These are phyloP conservation scores for Muricea muricata DNA, from an alignment of 92 coral and sea anemone genomes.

Conservation along the genomic window DNA sequence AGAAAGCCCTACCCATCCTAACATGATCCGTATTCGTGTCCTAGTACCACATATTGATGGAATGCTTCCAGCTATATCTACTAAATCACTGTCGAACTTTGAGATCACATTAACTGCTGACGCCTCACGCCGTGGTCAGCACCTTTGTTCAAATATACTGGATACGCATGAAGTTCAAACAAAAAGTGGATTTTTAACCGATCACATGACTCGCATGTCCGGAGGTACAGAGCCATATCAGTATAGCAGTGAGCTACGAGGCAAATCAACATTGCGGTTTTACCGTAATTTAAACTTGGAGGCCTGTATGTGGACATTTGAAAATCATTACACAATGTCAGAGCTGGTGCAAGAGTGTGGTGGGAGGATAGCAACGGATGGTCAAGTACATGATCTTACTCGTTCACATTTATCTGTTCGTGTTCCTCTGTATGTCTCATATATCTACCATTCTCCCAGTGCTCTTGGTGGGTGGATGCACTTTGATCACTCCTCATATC, in stretches of 20 bases:
- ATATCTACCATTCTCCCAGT: slow-evolving; percentile 78
- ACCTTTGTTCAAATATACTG: slow-evolving; percentile 87
- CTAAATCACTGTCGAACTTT: slow-evolving; percentile 72
- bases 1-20: slow-evolving; percentile 72
- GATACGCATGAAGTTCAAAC: slow-evolving; percentile 74
- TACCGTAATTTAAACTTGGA: slow-evolving; percentile 89
- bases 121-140: slow-evolving; percentile 82
- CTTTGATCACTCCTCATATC: slow-evolving; percentile 85
- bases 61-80: slow-evolving; percentile 86
- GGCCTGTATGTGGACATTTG: slow-evolving; percentile 94
- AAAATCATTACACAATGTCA: slow-evolving; percentile 84
- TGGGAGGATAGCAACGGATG: slow-evolving; percentile 74
- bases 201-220: slow-evolving; percentile 57
- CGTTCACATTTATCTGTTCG: slow-evolving; percentile 92
- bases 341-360: slow-evolving; percentile 89
- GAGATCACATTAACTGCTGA: slow-evolving; percentile 78
- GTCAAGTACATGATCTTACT: slow-evolving; percentile 74
- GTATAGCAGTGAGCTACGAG: slow-evolving; percentile 77
- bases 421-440: slow-evolving; percentile 91
- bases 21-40: slow-evolving; percentile 85
- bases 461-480: slow-evolving; percentile 88
- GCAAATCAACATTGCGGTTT: slow-evolving; percentile 82
- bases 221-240: slow-evolving; percentile 88
- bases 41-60: slow-evolving; percentile 95
- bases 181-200: slow-evolving; percentile 75